Base-by-base conservation (phyloP, 2,113 vertebrate genomes). In the Gnathonemus echidnorhynchus region DNA sequence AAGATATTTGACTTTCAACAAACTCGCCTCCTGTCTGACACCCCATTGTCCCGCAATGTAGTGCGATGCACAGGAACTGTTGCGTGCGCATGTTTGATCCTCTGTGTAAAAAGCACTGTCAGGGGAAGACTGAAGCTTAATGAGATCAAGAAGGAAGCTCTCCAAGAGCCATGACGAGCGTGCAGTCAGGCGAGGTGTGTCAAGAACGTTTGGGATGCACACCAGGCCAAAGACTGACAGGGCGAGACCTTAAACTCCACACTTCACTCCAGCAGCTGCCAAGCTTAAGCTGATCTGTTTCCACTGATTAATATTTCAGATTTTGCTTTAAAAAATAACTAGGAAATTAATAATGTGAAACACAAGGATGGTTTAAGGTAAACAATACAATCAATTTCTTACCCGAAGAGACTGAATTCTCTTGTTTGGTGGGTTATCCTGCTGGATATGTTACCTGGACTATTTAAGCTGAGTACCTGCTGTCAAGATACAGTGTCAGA, bases 221-320 rank as follows among this genome's bases (percentile, higher is more conserved):
- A 31, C n/a, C 11, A n/a, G 45, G 50, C 17, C 5, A 9, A 35
- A 42, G 86, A 87, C 15, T 87, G 86, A 87, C 27, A 31, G 50
- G 50, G 15, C 10, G 6, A 35, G 86, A 87, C 50, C 49, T 53
- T 53, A 53, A 49, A 52, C 50, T 52, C 50, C 24, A 27, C 13
- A 52, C 85, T 27, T 27, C 85, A 48, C n/a, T 50, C 21, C 27
- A 31, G 86, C 2, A 17, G 49, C 31, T 53, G 48, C 49, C 86
- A 87, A 31, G 31, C 50, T 87, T 53, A 87, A 87, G 50, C 49
- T 56, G 86, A 87, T 87, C 86, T 53, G 50, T 87, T 87, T 87
- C 86, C 86, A 52, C 86, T 87, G 50, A 53, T 87, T 87, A 87
- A 87, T 87, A 87, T 87, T 87, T 87, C 86, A 87, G 86, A 39